Evolutionary conservation across 2,888 invertebrate genomes (phyloP).

Genomic region (Nematopogon swammerdamellus): DNA sequence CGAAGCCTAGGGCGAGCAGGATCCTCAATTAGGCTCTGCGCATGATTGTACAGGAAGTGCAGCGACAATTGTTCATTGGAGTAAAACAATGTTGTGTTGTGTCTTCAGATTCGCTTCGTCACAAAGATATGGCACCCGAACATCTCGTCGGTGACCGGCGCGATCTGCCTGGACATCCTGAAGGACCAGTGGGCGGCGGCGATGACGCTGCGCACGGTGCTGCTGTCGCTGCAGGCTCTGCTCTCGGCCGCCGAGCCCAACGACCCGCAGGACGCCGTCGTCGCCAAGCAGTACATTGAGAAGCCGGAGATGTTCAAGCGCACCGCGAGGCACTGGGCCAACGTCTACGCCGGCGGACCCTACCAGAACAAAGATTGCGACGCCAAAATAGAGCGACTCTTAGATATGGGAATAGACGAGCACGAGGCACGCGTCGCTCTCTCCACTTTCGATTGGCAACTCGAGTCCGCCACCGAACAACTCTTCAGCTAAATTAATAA

Average conservation of each 20-base stretch:
- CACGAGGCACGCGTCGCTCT: conserved; percentile 86
- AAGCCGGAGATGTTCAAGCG: conserved; percentile 79
- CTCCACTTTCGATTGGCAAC: conserved; percentile 90
- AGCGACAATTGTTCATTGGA: too few species aligned
- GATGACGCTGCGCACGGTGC: conserved; percentile 93
- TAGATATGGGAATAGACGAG: conserved; percentile 93
- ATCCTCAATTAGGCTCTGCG: too few species aligned
- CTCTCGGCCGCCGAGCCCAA: conserved; percentile 90
- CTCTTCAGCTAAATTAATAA: conserved; percentile 31
- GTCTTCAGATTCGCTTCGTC: conserved; percentile 83
- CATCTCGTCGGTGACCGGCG: conserved; percentile 97
- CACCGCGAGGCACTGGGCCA: conserved; percentile 97
- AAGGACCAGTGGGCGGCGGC: conserved; percentile 99
- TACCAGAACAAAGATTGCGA: conserved; percentile 66
- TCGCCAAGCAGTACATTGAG: conserved; percentile 95
- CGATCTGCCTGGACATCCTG: conserved; percentile 97
- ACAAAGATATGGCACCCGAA: conserved; percentile 99
- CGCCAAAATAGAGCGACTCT: conserved; percentile 81
- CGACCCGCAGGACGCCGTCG: conserved; percentile 95
- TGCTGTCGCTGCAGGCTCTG: conserved; percentile 93
- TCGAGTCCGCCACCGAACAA: conserved; percentile 85
- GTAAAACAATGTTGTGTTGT: not conserved
- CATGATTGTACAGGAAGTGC: too few species aligned
- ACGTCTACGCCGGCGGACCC: conserved; percentile 84
- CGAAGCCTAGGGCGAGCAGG: too few species aligned